Base-by-base conservation (phyloP, 30 jellyfish, hydroid and myxozoan species). In the Chironex yamaguchii region DNA sequence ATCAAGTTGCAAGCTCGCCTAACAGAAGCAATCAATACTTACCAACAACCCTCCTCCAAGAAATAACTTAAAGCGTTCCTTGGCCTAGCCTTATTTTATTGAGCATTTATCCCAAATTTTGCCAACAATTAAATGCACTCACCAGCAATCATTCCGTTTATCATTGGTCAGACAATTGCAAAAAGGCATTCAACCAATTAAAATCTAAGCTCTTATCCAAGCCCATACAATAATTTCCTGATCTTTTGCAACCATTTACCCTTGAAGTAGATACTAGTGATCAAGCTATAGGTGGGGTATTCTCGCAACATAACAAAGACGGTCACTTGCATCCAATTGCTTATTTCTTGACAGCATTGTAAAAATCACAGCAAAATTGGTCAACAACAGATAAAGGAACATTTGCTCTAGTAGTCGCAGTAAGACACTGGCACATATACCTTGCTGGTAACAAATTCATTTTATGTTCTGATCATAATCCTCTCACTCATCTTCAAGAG, bases 201-300 rank as follows among this genome's bases (percentile, higher is more conserved):
- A 68, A 68, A 33, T 30, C 33, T 66, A 3, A 22, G 36, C 28
- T 68, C 14, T 22, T 33, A n/a, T 68, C 82, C 2, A 28, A 68
- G 68, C 82, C 82, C 20, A 33, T 33, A 32, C 68, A 13, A 22
- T 33, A n/a, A 2, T 68, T 33, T 68, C 82, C 74, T 11, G 29
- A 33, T 14, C 20, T 35, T 2, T 20, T 25, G 26, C 25, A 68
- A 34, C 68, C 26, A 23, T 68, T 68, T 68, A 68, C 32, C 3
- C 70, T 68, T 2, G 82, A 68, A 68, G 82, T 68, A 17, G 82
- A 66, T 20, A 66, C 82, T 3, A 68, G 82, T 34, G 9, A 68
- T 33, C 21, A 31, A 13, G 82, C 82, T 24, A 66, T 68, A 24
- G 82, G 82, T 27, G 82, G 82, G 21, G 82, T 68, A 1, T 33